Evolutionary conservation across 30 jellyfish, hydroid and myxozoan genomes (phyloP).

Genomic region (Nemopilema nomurai): DNA sequence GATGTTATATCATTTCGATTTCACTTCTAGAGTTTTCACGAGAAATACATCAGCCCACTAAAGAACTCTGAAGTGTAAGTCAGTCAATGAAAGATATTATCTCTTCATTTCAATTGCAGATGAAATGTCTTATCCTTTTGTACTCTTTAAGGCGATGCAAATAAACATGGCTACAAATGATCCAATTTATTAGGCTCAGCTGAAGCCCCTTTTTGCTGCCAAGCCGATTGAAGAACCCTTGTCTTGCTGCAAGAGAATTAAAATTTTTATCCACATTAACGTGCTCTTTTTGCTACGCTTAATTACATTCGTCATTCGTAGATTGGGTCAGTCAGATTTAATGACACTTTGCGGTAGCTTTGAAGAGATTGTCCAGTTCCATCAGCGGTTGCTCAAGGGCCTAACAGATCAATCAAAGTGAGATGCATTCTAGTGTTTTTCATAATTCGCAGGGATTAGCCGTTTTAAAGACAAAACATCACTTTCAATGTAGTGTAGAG

Average conservation of each 20-base stretch:
- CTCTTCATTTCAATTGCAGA: not conserved
- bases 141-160: too few relatives aligned
- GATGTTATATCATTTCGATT: too few relatives aligned
- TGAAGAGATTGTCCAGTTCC: constrained; percentile 81
- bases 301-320: not conserved
- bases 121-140: too few relatives aligned
- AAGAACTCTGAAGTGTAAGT: constrained; percentile 81
- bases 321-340: constrained; percentile 65
- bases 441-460: not conserved
- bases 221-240: too few relatives aligned
- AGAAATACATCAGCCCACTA: constrained; percentile 59
- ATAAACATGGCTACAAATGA: too few relatives aligned
- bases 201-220: too few relatives aligned
- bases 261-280: not conserved
- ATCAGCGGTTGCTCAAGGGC: constrained; percentile 50
- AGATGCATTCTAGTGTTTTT: not conserved
- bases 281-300: not conserved
- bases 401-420: constrained; percentile 75
- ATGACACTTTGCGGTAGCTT: constrained; percentile 76
- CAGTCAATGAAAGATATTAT: not conserved
- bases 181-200: too few relatives aligned
- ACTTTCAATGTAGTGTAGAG: not conserved
- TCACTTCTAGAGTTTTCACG: constrained; percentile 73
- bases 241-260: not conserved
- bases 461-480: not conserved